These are phyloP conservation scores for Brachionus koreanus DNA, from an alignment of 1,140 invertebrate genomes.

Conservation along the genomic window DNA sequence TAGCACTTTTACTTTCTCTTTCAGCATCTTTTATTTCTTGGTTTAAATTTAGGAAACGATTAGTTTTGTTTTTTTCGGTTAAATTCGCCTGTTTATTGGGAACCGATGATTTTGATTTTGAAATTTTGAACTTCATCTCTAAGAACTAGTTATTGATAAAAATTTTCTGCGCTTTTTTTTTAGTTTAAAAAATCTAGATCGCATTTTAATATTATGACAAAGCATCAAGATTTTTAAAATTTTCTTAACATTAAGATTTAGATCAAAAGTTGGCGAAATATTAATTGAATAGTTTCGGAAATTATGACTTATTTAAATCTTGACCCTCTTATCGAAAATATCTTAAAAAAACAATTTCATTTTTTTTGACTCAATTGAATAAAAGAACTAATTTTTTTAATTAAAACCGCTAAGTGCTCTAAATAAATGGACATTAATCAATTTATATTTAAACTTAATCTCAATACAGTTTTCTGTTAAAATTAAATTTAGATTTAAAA, in stretches of 20 bases:
- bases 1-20: background rate
- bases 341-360: background rate
- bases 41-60: background rate
- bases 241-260: background rate
- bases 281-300: too few species aligned
- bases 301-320: background rate
- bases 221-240: background rate
- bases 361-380: background rate
- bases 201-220: background rate
- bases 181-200: background rate
- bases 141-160: background rate
- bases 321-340: background rate
- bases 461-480: background rate
- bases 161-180: background rate
- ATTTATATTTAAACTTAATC: background rate
- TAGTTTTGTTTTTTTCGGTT: background rate
- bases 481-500: background rate
- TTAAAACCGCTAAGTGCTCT: background rate
- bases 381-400: background rate
- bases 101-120: background rate
- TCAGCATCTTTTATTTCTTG: background rate
- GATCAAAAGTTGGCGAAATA: too few species aligned
- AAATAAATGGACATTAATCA: background rate
- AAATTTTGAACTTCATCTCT: constrained; percentile 1
- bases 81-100: background rate